Base-by-base conservation (phyloP, 2,888 invertebrate genomes). In the Cantharis nigra region DNA sequence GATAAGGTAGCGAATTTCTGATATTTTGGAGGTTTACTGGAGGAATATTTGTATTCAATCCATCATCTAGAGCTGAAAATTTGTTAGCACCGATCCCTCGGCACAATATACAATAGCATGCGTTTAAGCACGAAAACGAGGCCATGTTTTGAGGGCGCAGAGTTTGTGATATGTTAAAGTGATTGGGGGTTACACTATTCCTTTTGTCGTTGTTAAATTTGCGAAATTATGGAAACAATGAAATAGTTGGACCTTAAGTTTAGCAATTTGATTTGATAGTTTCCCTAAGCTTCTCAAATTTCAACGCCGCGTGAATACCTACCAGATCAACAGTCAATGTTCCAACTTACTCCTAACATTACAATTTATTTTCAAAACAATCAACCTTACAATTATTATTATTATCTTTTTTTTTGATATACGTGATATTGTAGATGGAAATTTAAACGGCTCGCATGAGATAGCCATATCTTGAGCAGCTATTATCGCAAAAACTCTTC, bases 101-200 rank as follows among this genome's bases (percentile, higher is more conserved):
- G 71, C 70, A 70, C 74, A 73, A 75, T 69, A 74, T 73, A 76
- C 78, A 76, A 78, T 76, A 71, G 76, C 76, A 49, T 76, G 76
- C 75, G 78, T 78, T 78, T 78, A 76, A 75, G 78, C 75, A 78
- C 75, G 75, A 75, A 78, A 78, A 78, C 72, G 78, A 78, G 78
- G 75, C 72, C 78, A 72, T 78, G 70, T 70, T 76, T 75, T 64
- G 65, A 71, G 75, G 64, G 26, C 49, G 64, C 71, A 63, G 49
- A 75, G 76, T 71, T 72, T 69, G 72, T 76, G 72, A 72, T 71
- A 72, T 71, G 76, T 76, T 63, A 69, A 69, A 76, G 72, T 72
- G 76, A 69, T 69, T 72, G 76, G 75, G 75, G 65, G 75, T 62
- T 69, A 69, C 71, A 69, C 30, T 76, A 72, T 67, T 76, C 76